Conservation (phyloP, 2,888 invertebrate genomes). For the Dyspetes luteomarginatus region DNA sequence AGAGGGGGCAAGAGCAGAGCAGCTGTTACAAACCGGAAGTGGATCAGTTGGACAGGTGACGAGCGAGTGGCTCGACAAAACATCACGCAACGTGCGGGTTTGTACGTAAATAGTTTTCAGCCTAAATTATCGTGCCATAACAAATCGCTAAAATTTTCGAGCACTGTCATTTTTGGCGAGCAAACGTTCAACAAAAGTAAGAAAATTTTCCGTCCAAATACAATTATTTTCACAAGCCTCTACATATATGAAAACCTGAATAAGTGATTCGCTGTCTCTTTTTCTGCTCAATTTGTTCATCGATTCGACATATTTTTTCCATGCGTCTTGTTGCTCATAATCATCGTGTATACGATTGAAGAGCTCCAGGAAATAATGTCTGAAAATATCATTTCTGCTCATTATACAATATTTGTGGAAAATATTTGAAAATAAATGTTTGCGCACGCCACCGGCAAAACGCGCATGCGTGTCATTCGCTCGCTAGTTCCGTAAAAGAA, state of each 20-base stretch:
- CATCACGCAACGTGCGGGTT: neutral
- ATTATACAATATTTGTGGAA: neutral
- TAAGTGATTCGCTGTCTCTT: neutral
- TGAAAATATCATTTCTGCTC: neutral
- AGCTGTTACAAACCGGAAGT: conserved; percentile 54
- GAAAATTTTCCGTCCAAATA: no score
- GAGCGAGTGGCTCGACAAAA: conserved; percentile 13
- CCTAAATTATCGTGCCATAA: neutral
- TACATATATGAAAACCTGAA: no score
- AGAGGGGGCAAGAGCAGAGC: conserved; percentile 3
- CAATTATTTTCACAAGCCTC: no score
- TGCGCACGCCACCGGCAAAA: neutral
- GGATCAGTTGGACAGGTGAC: conserved; percentile 57
- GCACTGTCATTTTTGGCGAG: neutral
- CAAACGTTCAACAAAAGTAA: neutral
- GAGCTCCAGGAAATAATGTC: neutral
- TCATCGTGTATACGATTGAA: neutral
- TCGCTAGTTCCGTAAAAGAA: conserved; percentile 11
- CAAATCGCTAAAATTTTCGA: neutral
- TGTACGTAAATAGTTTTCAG: neutral
- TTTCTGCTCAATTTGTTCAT: neutral
- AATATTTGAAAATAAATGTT: conserved; percentile 13
- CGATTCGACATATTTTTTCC: neutral
- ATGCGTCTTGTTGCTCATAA: neutral
- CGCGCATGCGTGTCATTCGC: conserved; percentile 47